A percentile compares a stretch with the other conserved stretches of the same genome.
Conservation (phyloP, 2,888 invertebrate species). For the Lampropteryx suffumata region DNA sequence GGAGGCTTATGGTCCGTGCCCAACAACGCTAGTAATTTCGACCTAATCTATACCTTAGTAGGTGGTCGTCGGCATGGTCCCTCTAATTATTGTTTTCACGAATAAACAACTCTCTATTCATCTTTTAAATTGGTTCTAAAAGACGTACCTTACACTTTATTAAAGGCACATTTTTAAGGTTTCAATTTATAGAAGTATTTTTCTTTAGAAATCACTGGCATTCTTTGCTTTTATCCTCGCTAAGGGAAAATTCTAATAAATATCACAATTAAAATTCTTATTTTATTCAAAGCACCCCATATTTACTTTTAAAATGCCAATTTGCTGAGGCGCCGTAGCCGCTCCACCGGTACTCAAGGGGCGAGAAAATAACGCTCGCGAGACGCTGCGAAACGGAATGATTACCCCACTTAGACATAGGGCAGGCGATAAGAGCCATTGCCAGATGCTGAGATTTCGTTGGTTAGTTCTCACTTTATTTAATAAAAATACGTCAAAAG, state of each 20-base stretch:
- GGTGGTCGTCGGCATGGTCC: constrained; percentile 43
- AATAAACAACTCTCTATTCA: constrained; percentile 40
- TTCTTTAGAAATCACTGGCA: constrained; percentile 10
- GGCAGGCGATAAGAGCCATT: constrained; percentile 44
- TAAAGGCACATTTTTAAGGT: not conserved
- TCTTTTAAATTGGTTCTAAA: constrained; percentile 33
- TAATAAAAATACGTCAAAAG: too few species aligned
- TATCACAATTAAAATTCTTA: constrained; percentile 15
- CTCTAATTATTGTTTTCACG: constrained; percentile 47
- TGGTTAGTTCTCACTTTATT: not conserved
- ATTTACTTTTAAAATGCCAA: constrained; percentile 20
- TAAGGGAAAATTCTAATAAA: constrained; percentile 11
- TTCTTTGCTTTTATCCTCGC: not conserved
- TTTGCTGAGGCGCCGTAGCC: constrained; percentile 22
- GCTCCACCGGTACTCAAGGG: constrained; percentile 30
- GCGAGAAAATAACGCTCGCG: constrained; percentile 48
- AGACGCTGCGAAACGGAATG: constrained; percentile 44
- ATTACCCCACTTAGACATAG: constrained; percentile 47
- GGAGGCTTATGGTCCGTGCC: constrained; percentile 32
- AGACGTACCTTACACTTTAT: constrained; percentile 25
- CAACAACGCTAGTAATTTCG: constrained; percentile 37
- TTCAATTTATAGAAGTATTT: constrained; percentile 1
- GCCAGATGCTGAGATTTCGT: constrained; percentile 26
- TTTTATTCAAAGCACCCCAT: constrained; percentile 13
- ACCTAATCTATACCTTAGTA: constrained; percentile 42